phyloP scores from a whole-genome alignment of 2,888 invertebrate species.

The Eugnorisma glareosa region DNA sequence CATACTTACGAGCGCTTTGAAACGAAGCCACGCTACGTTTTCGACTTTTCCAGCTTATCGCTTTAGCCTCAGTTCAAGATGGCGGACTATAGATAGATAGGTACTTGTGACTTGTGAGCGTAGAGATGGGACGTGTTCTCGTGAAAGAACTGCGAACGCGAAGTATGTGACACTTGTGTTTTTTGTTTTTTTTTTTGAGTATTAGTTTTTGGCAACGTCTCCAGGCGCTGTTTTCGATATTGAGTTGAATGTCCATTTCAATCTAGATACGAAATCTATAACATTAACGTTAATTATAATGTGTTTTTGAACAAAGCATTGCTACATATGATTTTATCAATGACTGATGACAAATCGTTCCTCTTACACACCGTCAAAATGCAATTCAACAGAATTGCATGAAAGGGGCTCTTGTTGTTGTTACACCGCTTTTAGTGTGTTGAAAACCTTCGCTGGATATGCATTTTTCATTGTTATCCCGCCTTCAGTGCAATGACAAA shows the following conservation, averaged over 20 bases:
- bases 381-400: background rate
- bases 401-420: too few species aligned
- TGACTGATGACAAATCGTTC: too few species aligned
- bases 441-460: too few species aligned
- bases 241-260: background rate
- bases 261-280: background rate
- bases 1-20: slow-evolving; percentile 62
- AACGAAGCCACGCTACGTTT: slow-evolving; percentile 66
- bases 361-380: background rate
- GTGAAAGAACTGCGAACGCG: slow-evolving; percentile 42
- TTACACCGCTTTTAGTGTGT: too few species aligned
- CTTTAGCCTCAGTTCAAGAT: slow-evolving; percentile 64
- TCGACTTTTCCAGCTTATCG: slow-evolving; percentile 71
- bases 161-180: slow-evolving; percentile 39
- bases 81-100: slow-evolving; percentile 67
- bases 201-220: background rate
- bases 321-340: background rate
- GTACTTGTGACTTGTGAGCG: slow-evolving; percentile 24
- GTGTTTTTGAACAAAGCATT: background rate
- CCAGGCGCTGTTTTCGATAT: background rate
- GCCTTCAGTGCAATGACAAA: background rate
- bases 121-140: slow-evolving; percentile 57
- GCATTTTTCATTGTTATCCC: background rate
- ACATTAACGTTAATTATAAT: background rate
- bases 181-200: background rate